These are phyloP conservation scores for Listronotus oregonensis DNA, from an alignment of 1,140 invertebrate genomes.

Conservation along the genomic window DNA sequence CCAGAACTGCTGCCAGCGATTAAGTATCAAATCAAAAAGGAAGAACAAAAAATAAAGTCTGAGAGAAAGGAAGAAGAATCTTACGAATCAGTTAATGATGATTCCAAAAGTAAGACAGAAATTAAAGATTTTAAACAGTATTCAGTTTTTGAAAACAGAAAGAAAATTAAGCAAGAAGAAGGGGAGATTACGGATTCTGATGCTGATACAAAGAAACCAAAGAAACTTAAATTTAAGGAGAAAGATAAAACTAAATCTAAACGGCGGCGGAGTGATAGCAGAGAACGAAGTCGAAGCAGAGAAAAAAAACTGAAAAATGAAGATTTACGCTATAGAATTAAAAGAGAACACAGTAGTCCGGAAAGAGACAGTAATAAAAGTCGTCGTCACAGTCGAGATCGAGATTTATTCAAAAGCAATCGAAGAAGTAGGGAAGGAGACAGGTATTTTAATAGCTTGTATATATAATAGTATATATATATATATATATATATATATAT, in stretches of 20 bases:
- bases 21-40: constrained; percentile 25
- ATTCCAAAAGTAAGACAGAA: constrained; percentile 40
- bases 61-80: constrained; percentile 47
- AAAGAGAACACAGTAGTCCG: constrained; percentile 37
- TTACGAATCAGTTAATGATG: constrained; percentile 49
- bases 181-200: constrained; percentile 66
- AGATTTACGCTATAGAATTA: constrained; percentile 41
- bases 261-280: constrained; percentile 54
- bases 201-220: constrained; percentile 50
- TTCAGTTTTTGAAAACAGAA: constrained; percentile 14
- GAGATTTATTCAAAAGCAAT: constrained; percentile 42
- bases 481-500: too few relatives aligned
- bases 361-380: constrained; percentile 43
- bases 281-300: constrained; percentile 55
- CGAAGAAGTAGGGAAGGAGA: constrained; percentile 50
- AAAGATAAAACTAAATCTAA: constrained; percentile 47
- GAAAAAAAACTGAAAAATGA: constrained; percentile 43
- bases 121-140: constrained; percentile 19
- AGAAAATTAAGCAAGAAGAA: constrained; percentile 53
- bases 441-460: constrained; percentile 45
- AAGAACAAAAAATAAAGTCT: constrained; percentile 17
- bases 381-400: constrained; percentile 33
- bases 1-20: constrained; percentile 4
- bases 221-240: constrained; percentile 54
- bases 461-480: too few relatives aligned